Percentiles rank a stretch among this genome's conserved stretches.
Evolutionary conservation across 2,113 vertebrate species (phyloP).

Genomic region (Trematomus loennbergii): DNA sequence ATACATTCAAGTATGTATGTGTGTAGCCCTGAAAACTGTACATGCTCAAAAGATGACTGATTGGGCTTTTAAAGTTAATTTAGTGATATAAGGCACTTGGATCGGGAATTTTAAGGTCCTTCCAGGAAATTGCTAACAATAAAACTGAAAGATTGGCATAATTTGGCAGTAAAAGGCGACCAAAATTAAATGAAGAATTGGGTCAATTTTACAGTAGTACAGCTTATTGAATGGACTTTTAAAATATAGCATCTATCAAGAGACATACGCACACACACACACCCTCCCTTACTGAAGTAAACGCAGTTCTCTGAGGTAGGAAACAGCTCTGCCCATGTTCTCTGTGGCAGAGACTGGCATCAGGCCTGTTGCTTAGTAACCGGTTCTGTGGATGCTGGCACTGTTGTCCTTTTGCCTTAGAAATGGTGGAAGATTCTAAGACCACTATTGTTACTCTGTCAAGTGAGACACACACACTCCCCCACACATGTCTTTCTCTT

Average conservation of each 20-base stretch:
- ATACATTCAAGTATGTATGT: too few species aligned
- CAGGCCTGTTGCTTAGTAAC: slow-evolving; percentile 79
- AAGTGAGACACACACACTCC: slow-evolving; percentile 19
- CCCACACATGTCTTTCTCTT: slow-evolving; percentile 22
- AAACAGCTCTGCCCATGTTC: slow-evolving; percentile 46
- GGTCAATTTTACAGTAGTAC: neutral
- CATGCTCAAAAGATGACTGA: too few species aligned
- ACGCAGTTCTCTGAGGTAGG: slow-evolving; percentile 46
- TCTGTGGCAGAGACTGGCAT: slow-evolving; percentile 66
- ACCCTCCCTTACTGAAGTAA: slow-evolving; percentile 27
- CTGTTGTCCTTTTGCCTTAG: slow-evolving; percentile 62
- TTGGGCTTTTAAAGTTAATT: neutral
- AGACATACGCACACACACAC: slow-evolving; percentile 11
- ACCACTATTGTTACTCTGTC: slow-evolving; percentile 53
- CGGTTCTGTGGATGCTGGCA: slow-evolving; percentile 63
- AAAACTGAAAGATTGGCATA: neutral
- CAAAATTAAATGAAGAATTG: neutral
- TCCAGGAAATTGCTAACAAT: neutral
- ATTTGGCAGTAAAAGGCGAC: neutral
- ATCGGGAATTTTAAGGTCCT: neutral
- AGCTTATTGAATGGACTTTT: neutral
- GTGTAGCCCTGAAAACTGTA: too few species aligned
- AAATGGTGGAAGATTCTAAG: slow-evolving; percentile 56
- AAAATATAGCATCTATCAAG: slow-evolving; percentile 7
- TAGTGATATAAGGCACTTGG: neutral